Percentiles rank a stretch among this genome's conserved stretches.
Evolutionary conservation across 2,113 vertebrate species (phyloP).

Genomic region (Collichthys lucidus): DNA sequence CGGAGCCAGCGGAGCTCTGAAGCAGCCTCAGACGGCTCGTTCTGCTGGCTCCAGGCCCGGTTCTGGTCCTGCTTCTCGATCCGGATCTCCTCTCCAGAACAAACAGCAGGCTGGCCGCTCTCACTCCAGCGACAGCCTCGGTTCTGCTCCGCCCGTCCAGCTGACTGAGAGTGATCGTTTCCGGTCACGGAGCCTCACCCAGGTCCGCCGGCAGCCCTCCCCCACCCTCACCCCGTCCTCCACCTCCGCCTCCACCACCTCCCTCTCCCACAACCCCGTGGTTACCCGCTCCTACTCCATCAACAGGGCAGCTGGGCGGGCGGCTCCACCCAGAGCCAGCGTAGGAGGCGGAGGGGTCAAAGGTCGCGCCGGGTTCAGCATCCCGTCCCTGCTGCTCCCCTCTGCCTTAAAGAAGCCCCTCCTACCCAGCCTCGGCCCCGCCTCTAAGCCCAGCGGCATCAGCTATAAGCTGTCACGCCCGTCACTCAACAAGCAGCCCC

Average conservation of each 20-base stretch:
- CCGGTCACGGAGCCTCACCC: conserved; percentile 93
- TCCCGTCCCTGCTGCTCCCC: conserved; percentile 40
- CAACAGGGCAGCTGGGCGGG: conserved; percentile 86
- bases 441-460: conserved; percentile 81
- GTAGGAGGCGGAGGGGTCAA: neutral
- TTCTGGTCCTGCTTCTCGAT: conserved; percentile 70
- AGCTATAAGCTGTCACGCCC: conserved; percentile 89
- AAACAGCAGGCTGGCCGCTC: conserved; percentile 85
- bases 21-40: conserved; percentile 33
- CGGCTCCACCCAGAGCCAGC: conserved; percentile 35
- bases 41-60: conserved; percentile 73
- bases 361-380: neutral
- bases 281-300: conserved; percentile 88
- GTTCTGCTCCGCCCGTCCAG: conserved; percentile 26
- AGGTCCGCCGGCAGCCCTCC: conserved; percentile 88
- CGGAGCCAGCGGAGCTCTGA: neutral
- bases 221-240: conserved; percentile 54
- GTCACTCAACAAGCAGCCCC: conserved; percentile 86
- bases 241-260: conserved; percentile 22
- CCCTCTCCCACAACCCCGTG: conserved; percentile 61
- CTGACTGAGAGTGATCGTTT: conserved; percentile 87
- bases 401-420: conserved; percentile 86
- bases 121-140: conserved; percentile 87
- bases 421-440: conserved; percentile 75
- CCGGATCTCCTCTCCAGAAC: conserved; percentile 74